These are phyloP conservation scores for Ptychoptera albimana DNA, from an alignment of 2,888 invertebrate species.

Conservation along the genomic window DNA sequence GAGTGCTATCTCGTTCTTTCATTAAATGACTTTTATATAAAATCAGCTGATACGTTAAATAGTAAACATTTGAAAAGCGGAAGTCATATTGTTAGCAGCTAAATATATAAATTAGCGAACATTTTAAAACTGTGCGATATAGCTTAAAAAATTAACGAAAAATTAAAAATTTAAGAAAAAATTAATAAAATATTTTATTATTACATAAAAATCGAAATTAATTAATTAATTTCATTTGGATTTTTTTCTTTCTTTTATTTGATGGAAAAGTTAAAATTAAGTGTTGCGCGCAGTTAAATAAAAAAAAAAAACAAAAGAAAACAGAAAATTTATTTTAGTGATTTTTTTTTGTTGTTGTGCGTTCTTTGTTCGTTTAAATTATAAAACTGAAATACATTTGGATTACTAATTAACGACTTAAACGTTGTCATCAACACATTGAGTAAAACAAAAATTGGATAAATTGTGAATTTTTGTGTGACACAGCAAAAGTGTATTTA, in stretches of 20 bases:
- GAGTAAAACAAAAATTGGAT: too few relatives aligned
- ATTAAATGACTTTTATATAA: constrained; percentile 24
- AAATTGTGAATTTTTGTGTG: too few relatives aligned
- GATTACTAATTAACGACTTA: background rate
- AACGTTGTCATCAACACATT: too few relatives aligned
- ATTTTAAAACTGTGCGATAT: constrained; percentile 6
- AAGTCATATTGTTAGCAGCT: constrained; percentile 10
- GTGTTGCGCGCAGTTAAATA: too few relatives aligned
- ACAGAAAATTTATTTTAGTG: constrained; percentile 1
- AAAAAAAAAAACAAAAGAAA: background rate
- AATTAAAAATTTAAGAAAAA: constrained; percentile 5
- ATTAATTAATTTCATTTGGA: background rate
- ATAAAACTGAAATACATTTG: constrained; percentile 4
- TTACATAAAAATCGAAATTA: background rate
- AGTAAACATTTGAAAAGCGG: constrained; percentile 28
- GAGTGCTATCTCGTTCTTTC: constrained; percentile 18
- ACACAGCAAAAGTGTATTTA: too few relatives aligned
- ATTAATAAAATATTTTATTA: background rate
- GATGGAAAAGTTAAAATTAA: background rate
- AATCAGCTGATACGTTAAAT: constrained; percentile 28
- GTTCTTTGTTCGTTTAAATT: constrained; percentile 9
- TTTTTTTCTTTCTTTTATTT: too few relatives aligned
- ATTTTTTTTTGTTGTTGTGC: constrained; percentile 13
- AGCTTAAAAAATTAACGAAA: constrained; percentile 2
- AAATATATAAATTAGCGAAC: constrained; percentile 5